These are phyloP conservation scores for Cantharis flavilabris DNA, from an alignment of 2,888 invertebrate species.

Conservation along the genomic window DNA sequence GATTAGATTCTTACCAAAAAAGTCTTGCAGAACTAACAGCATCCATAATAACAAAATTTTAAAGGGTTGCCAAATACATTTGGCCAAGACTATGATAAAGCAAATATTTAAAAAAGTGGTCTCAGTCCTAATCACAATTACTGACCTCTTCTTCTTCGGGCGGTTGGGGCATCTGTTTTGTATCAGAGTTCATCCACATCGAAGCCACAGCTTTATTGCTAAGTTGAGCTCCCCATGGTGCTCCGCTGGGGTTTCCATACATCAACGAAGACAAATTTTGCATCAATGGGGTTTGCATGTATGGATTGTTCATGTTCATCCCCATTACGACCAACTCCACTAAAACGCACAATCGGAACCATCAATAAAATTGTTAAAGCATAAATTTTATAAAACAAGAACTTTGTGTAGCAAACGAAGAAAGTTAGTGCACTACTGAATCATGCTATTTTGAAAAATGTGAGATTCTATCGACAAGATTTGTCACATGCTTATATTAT, in stretches of 20 bases:
- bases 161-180: slow-evolving; percentile 44
- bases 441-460: neutral
- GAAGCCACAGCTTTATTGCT: slow-evolving; percentile 63
- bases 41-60: neutral
- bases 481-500: neutral
- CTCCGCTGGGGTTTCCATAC: slow-evolving; percentile 43
- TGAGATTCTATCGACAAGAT: neutral
- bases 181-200: slow-evolving; percentile 62
- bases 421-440: neutral
- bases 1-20: too few species aligned
- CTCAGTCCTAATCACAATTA: neutral
- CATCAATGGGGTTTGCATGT: slow-evolving; percentile 51
- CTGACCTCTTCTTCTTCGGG: slow-evolving; percentile 51
- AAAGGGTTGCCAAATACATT: neutral
- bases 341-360: slow-evolving; percentile 45
- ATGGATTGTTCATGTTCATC: slow-evolving; percentile 52
- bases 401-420: neutral
- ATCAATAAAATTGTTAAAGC: neutral
- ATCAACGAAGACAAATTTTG: slow-evolving; percentile 50
- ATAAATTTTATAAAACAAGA: neutral
- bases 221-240: slow-evolving; percentile 50
- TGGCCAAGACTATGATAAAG: neutral
- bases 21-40: too few species aligned
- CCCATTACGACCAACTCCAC: slow-evolving; percentile 70
- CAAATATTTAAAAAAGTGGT: neutral